These are phyloP conservation scores for Homalodisca vitripennis DNA, from an alignment of 1,140 invertebrate species.

Conservation along the genomic window DNA sequence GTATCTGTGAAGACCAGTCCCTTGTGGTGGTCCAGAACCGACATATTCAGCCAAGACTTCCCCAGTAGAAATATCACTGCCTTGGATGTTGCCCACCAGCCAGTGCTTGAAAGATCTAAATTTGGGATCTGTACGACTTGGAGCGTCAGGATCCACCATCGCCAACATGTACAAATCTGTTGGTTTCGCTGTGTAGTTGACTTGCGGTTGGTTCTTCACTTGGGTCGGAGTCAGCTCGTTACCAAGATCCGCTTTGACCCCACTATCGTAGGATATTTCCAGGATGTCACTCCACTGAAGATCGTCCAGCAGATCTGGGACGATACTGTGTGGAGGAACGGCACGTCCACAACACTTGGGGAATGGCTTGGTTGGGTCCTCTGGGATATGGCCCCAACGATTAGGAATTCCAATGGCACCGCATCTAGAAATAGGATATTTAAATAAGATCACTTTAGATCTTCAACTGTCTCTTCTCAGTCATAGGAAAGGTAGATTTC, in stretches of 20 bases:
- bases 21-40: conserved; percentile 80
- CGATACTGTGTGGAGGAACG: not conserved
- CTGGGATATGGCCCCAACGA: too few relatives aligned
- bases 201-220: not conserved
- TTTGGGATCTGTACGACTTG: conserved; percentile 70
- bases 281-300: not conserved
- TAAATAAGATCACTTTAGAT: too few relatives aligned
- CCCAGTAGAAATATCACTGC: conserved; percentile 65
- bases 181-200: not conserved
- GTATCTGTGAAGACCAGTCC: conserved; percentile 84
- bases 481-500: too few relatives aligned
- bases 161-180: not conserved
- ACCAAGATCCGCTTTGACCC: not conserved
- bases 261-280: not conserved
- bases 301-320: not conserved
- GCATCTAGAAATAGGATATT: too few relatives aligned
- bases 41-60: conserved; percentile 75
- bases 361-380: too few relatives aligned
- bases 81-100: conserved; percentile 89
- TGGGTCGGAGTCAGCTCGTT: too few relatives aligned
- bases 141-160: conserved; percentile 81
- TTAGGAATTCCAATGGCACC: too few relatives aligned
- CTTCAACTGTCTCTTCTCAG: too few relatives aligned
- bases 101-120: conserved; percentile 90
- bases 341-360: not conserved